These are phyloP conservation scores for Yponomeuta evonymella DNA, from an alignment of 2,888 invertebrate species.

Conservation along the genomic window DNA sequence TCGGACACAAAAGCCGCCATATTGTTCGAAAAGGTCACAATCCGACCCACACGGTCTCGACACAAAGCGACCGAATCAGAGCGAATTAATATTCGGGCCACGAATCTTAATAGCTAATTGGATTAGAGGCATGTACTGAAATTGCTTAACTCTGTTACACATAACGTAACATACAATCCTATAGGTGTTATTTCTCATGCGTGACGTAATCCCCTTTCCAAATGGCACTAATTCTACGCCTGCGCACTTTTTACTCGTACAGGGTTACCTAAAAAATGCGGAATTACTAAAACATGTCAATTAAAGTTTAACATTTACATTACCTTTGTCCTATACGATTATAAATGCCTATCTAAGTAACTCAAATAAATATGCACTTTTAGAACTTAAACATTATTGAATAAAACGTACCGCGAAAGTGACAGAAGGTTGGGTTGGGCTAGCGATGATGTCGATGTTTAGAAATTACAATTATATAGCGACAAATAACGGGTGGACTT, in stretches of 20 bases:
- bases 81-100: conserved; percentile 71
- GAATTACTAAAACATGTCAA: too few relatives aligned
- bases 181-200: conserved; percentile 32
- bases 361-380: too few relatives aligned
- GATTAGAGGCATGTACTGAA: conserved; percentile 73
- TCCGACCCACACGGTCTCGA: conserved; percentile 40
- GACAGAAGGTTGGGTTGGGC: too few relatives aligned
- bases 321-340: too few relatives aligned
- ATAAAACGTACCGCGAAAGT: too few relatives aligned
- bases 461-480: too few relatives aligned
- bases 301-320: too few relatives aligned
- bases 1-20: background rate
- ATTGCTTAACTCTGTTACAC: conserved; percentile 64
- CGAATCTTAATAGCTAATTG: conserved; percentile 76
- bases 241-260: background rate
- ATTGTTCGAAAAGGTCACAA: conserved; percentile 54
- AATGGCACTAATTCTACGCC: background rate
- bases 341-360: too few relatives aligned
- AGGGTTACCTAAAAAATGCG: background rate
- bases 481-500: too few relatives aligned
- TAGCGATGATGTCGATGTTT: too few relatives aligned
- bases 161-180: conserved; percentile 50
- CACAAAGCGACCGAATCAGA: conserved; percentile 55
- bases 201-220: background rate
- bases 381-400: too few relatives aligned